Percentiles rank a stretch among this genome's conserved stretches.
Conservation (phyloP, 2,797 vertebrate genomes). For the Podarcis siculus region DNA sequence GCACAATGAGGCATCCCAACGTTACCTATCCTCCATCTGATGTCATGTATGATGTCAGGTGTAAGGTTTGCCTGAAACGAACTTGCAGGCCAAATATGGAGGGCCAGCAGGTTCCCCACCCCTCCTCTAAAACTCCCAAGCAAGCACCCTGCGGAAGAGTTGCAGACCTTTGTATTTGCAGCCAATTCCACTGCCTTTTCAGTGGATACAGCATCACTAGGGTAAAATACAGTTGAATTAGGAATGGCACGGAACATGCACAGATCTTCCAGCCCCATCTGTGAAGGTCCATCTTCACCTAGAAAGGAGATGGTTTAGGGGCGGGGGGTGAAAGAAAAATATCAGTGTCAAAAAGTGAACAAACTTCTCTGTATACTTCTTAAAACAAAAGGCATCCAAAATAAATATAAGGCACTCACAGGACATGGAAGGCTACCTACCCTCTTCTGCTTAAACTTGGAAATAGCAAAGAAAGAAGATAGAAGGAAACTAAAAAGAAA, state of each 20-base stretch:
- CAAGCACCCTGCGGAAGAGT: neutral
- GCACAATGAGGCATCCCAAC: no score
- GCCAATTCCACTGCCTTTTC: constrained; percentile 96
- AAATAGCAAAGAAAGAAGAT: constrained; percentile 81
- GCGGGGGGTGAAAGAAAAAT: neutral
- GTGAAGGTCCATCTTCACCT: constrained; percentile 95
- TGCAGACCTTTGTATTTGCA: constrained; percentile 89
- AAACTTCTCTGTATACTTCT: constrained; percentile 38
- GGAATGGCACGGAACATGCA: constrained; percentile 91
- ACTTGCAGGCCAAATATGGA: no score
- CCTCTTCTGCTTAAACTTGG: constrained; percentile 84
- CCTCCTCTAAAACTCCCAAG: no score
- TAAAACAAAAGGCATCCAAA: constrained; percentile 38
- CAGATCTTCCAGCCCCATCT: constrained; percentile 95
- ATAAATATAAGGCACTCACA: constrained; percentile 67
- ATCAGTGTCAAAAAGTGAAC: neutral
- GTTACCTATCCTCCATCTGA: no score
- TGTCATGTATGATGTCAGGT: no score
- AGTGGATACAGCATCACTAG: constrained; percentile 91
- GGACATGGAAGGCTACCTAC: constrained; percentile 87
- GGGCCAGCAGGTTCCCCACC: no score
- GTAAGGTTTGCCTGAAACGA: no score
- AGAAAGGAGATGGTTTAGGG: constrained; percentile 31
- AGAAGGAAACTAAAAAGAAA: constrained; percentile 82
- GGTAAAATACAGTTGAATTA: constrained; percentile 91